Percentiles rank a stretch among this genome's conserved stretches.
phyloP scores from a whole-genome alignment of 2,888 invertebrate species.

The Nomada ferruginata region DNA sequence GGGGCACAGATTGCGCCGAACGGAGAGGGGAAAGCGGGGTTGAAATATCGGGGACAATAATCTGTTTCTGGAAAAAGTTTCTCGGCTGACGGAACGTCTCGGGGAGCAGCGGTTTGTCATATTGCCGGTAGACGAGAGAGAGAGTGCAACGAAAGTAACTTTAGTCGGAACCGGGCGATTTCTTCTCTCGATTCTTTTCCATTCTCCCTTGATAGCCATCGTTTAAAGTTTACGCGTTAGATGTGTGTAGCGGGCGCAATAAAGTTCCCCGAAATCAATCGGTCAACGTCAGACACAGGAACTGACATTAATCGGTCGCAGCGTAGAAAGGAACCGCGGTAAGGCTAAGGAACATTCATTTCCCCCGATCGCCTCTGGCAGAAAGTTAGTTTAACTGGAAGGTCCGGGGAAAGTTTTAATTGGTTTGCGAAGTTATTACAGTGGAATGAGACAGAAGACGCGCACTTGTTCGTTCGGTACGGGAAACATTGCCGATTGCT shows the following conservation, averaged over 20 bases:
- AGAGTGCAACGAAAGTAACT: neutral
- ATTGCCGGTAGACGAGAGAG: neutral
- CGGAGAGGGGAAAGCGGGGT: neutral
- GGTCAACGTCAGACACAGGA: slow-evolving; percentile 60
- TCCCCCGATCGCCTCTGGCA: slow-evolving; percentile 57
- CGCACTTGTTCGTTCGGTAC: slow-evolving; percentile 54
- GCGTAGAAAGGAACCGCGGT: slow-evolving; percentile 53
- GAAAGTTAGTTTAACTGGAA: slow-evolving; percentile 67
- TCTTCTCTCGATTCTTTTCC: neutral
- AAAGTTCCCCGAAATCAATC: slow-evolving; percentile 55
- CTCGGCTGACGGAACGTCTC: too few relatives aligned
- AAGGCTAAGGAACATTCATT: slow-evolving; percentile 59
- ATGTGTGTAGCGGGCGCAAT: slow-evolving; percentile 31
- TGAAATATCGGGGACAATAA: neutral
- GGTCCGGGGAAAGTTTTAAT: slow-evolving; percentile 67
- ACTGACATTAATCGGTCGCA: slow-evolving; percentile 60
- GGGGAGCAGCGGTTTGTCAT: neutral
- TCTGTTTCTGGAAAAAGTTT: neutral
- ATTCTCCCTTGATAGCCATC: slow-evolving; percentile 32
- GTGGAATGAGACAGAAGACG: slow-evolving; percentile 68
- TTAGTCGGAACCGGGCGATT: neutral
- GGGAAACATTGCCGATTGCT: slow-evolving; percentile 46
- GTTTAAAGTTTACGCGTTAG: slow-evolving; percentile 42
- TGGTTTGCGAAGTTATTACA: slow-evolving; percentile 69
- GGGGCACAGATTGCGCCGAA: neutral